Evolutionary conservation across 2,797 vertebrate species (phyloP), one percentile per base, ranked within the genome.

Genomic region (Glyptemys insculpta): DNA sequence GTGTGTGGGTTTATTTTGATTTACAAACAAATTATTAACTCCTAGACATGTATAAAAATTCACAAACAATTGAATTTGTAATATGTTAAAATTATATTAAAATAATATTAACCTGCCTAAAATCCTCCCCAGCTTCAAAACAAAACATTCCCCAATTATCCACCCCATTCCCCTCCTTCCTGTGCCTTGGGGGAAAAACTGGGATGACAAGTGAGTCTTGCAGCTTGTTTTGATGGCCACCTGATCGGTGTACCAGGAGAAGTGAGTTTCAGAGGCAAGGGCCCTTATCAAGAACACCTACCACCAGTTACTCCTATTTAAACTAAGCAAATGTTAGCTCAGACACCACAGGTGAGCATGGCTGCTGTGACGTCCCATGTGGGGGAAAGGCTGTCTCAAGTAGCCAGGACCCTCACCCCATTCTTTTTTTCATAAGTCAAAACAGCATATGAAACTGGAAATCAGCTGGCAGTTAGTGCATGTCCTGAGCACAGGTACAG

Each of bases 71-170:
- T 62, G 52, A 59, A 68, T 76, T 19, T 37, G 34, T 34, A 19
- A 21, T 6, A 0, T 1, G 2, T 15, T 1, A 3, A 27, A 31
- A 50, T 50, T 50, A 50, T 50, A 50, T 16, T 50, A 50, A 50
- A 50, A 50, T 16, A 72, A 50, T 8, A 0, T 79, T 83, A 57
- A 68, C 62, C 18, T 68, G 18, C 34, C 34, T 68, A 68, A 37
- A 54, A 2, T 12, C 5, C 81, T 62, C 53, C 47, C 5, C 3
- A 4, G 8, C 31, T 52, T 12, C 49, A 7, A 27, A n/a, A 56
- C 49, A 37, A 18, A 47, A 41, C 14, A 19, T 47, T 56, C 49
- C 76, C 41, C 3, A 37, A 5, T 41, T 44, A 41, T 44, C 6
- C 18, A 0, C 12, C 27, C 6, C 10, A 0, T 86, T 62, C 59